Conservation (phyloP, 2,888 invertebrate genomes). For the Drosophila silvestris region DNA sequence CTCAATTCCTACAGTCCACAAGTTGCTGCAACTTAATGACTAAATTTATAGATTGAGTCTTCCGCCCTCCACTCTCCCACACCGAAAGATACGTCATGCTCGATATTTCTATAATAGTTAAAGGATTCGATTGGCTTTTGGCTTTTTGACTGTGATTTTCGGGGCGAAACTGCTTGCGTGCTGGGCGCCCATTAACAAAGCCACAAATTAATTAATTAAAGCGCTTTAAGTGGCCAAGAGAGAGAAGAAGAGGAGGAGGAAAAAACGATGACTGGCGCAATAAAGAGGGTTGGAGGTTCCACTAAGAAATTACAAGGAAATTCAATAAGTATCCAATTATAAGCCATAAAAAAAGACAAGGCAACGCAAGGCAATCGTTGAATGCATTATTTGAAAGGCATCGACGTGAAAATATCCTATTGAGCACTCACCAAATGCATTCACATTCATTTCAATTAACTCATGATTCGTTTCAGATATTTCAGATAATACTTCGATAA, state of each 20-base stretch:
- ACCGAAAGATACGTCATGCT: constrained; percentile 28
- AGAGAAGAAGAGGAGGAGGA: neutral
- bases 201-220: constrained; percentile 78
- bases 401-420: constrained; percentile 9
- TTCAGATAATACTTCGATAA: neutral
- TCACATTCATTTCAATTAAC: neutral
- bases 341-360: constrained; percentile 14
- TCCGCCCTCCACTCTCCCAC: neutral
- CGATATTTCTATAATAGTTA: constrained; percentile 25
- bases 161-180: constrained; percentile 58
- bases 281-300: neutral
- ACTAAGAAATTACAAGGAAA: constrained; percentile 48
- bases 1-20: neutral
- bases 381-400: neutral
- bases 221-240: constrained; percentile 56
- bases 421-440: neutral
- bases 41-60: constrained; percentile 41
- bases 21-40: constrained; percentile 36
- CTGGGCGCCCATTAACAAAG: constrained; percentile 63
- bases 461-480: neutral
- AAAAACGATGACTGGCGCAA: constrained; percentile 6
- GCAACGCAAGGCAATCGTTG: neutral
- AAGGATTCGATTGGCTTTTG: constrained; percentile 62
- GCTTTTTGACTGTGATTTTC: constrained; percentile 44
- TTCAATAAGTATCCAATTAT: constrained; percentile 52